Percentiles rank a stretch among this genome's conserved stretches.
phyloP scores from a whole-genome alignment of 2,113 vertebrate species.

The Lutjanus erythropterus region DNA sequence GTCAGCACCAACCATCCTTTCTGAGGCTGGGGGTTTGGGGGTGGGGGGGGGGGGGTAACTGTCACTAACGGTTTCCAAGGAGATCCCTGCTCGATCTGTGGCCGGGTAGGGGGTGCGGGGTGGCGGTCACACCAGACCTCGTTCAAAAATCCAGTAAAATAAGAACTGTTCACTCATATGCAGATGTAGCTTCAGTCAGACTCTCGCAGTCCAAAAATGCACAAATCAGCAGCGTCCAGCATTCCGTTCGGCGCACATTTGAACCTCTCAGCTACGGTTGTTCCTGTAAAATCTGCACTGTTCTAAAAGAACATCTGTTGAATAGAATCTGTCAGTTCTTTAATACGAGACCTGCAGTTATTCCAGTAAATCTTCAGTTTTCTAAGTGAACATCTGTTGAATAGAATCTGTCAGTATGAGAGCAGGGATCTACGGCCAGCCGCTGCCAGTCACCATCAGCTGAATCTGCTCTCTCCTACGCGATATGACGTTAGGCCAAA shows the following conservation, averaged over 20 bases:
- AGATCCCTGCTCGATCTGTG: constrained; percentile 40
- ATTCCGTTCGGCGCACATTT: background rate
- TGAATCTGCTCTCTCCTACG: background rate
- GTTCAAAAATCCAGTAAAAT: constrained; percentile 7
- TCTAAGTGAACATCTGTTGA: background rate
- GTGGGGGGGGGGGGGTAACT: background rate
- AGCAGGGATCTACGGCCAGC: background rate
- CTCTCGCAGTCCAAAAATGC: no score
- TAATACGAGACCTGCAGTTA: no score
- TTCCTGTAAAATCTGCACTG: background rate
- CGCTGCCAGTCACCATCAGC: no score
- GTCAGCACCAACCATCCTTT: constrained; percentile 55
- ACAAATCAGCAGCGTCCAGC: fast-evolving
- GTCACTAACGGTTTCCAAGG: constrained; percentile 66
- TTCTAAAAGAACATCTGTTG: background rate
- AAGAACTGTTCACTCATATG: background rate
- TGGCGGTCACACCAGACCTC: constrained; percentile 45
- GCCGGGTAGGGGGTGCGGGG: constrained; percentile 17
- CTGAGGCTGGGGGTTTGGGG: no score
- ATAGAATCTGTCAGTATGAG: background rate
- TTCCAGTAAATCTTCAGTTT: background rate
- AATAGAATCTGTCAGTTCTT: fast-evolving
- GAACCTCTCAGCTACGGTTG: background rate
- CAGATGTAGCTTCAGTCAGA: no score
- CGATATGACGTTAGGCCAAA: background rate